A percentile compares a stretch with the other conserved stretches of the same genome.
These are phyloP conservation scores for Potorous gilbertii DNA, from an alignment of 2,797 vertebrate species.

Conservation along the genomic window DNA sequence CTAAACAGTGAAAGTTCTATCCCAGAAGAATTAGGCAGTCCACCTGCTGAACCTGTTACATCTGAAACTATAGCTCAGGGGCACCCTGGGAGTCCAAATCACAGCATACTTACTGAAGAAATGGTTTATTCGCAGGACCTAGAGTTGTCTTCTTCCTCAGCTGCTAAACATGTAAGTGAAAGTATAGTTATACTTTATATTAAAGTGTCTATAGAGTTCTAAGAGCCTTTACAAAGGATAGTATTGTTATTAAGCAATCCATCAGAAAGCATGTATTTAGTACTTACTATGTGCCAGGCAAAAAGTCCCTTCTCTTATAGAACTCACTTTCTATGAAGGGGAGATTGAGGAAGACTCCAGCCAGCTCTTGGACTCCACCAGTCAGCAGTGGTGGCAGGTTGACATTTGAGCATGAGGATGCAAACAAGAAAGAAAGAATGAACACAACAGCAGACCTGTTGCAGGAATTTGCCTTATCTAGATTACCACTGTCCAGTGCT, in stretches of 20 bases:
- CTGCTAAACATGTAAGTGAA: constrained; percentile 86
- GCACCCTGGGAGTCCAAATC: constrained; percentile 81
- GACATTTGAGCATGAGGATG: neutral
- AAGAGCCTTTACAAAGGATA: constrained; percentile 8
- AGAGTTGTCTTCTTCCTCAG: constrained; percentile 82
- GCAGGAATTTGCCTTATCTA: neutral
- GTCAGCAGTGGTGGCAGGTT: neutral
- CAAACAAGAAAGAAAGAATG: neutral
- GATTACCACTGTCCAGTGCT: neutral
- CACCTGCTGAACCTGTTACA: constrained; percentile 76
- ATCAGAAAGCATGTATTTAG: neutral
- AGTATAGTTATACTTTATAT: neutral
- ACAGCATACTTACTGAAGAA: constrained; percentile 80
- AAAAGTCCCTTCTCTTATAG: neutral
- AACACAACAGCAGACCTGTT: neutral
- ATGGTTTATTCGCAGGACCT: constrained; percentile 88
- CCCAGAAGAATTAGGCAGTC: constrained; percentile 85
- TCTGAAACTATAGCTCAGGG: constrained; percentile 81
- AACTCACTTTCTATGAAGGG: neutral
- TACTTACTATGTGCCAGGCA: neutral
- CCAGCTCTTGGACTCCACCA: neutral
- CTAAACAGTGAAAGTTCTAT: constrained; percentile 87
- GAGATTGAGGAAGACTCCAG: neutral
- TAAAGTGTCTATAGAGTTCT: neutral
- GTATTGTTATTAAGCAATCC: constrained; percentile 17